Evolutionary conservation across 2,888 invertebrate genomes (phyloP), one percentile per base, ranked within the genome.

Genomic region (Lepas anatifera): DNA sequence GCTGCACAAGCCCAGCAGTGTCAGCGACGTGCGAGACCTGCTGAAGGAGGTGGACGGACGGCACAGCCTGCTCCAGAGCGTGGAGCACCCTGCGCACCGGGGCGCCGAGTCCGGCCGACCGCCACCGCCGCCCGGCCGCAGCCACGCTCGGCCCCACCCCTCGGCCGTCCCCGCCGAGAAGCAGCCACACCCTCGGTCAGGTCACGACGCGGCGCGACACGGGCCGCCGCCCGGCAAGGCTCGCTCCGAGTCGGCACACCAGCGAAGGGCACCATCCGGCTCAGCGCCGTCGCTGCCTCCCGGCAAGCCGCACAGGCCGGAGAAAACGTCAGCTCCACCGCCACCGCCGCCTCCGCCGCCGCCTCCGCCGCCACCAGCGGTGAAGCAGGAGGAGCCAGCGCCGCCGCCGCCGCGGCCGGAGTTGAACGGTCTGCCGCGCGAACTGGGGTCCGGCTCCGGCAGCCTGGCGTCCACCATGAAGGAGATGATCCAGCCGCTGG

Each of bases 11-110:
- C 39, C 64, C 10, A 39, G 37, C 64, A 64, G 39, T 13, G 64
- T 64, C 39, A 39, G 39, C 39, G 64, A 64, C 25, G 39, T 64
- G 37, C 64, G 64, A 11, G 25, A 64, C 37, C 39, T 64, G 64
- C 39, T 64, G 37, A 37, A 39, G 37, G 64, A 64, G 11, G 64
- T 64, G 39, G 64, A 64, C 39, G 39, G 37, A 13, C 37, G 64
- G 2, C 64, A 64, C 39, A 64, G 64, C 16, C 64, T 64, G 37
- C 39, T 64, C 11, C 37, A 64, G 13, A n/a, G 37, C 11, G 13
- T 25, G 13, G 39, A 37, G 37, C 39, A 37, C 37, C 39, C 64
- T 37, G 64, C 64, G 3, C 37, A 64, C n/a, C 37, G 37, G 25
- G 39, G 64, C 64, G n/a, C 37, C 37, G 39, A 39, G 37, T 39